phyloP scores from a whole-genome alignment of 1,140 invertebrate species.

The Linepithema humile region DNA sequence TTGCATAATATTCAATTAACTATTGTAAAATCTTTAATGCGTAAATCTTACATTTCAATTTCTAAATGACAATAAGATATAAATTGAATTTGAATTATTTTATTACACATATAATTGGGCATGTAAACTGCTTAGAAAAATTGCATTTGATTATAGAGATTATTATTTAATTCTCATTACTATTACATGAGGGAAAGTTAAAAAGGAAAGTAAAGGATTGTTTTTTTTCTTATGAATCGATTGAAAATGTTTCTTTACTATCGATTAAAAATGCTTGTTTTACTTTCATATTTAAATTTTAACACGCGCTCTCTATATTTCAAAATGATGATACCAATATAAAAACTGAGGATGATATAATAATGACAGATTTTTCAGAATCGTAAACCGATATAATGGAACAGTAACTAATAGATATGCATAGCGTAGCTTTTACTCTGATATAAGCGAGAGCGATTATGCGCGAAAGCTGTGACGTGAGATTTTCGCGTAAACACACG shows the following conservation, averaged over 20 bases:
- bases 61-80: not conserved
- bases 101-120: not conserved
- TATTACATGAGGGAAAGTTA: no score
- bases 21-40: not conserved
- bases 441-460: slow-evolving; percentile 48
- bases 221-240: no score
- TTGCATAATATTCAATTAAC: not conserved
- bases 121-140: no score
- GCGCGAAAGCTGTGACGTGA: slow-evolving; percentile 12
- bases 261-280: no score
- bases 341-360: not conserved
- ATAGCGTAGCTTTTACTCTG: slow-evolving; percentile 37
- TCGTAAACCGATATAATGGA: slow-evolving; percentile 13
- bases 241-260: no score
- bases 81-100: slow-evolving; percentile 7
- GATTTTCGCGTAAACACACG: slow-evolving; percentile 24
- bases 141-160: no score
- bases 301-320: no score
- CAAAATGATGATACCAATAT: no score
- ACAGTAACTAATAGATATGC: slow-evolving; percentile 39
- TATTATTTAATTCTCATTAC: no score
- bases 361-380: not conserved
- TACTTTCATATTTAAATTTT: no score
- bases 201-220: no score
- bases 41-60: not conserved